A percentile compares a stretch with the other conserved stretches of the same genome.
phyloP scores from a whole-genome alignment of 2,888 invertebrate species.

The Ectropis crepuscularia region DNA sequence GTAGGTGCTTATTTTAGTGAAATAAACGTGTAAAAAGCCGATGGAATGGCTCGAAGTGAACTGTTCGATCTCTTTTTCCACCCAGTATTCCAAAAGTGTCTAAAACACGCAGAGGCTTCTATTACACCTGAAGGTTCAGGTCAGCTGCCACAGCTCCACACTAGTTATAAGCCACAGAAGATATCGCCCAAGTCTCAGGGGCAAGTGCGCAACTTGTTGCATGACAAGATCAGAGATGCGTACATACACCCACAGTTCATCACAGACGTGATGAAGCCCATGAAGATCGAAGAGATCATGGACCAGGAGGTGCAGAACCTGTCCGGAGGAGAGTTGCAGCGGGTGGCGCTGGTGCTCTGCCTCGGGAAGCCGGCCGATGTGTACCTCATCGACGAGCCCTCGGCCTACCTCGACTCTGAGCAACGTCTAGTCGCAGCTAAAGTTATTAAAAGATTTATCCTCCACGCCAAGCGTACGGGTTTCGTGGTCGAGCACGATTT shows the following conservation, averaged over 20 bases:
- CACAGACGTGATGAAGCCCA: constrained; percentile 99
- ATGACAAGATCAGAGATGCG: constrained; percentile 98
- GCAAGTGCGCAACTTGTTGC: constrained; percentile 95
- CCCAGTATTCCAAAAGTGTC: constrained; percentile 83
- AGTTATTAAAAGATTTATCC: constrained; percentile 98
- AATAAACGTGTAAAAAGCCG: constrained; percentile 55
- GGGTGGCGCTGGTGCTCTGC: constrained; percentile 98
- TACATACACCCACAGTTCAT: constrained; percentile 99
- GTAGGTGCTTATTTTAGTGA: constrained; percentile 63
- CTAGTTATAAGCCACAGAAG: constrained; percentile 99
- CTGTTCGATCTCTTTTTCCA: constrained; percentile 83
- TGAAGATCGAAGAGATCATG: constrained; percentile 98
- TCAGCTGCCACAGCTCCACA: constrained; percentile 95
- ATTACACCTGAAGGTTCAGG: constrained; percentile 80
- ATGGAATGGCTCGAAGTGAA: constrained; percentile 80
- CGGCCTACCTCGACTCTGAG: constrained; percentile 99
- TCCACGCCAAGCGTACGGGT: constrained; percentile 99
- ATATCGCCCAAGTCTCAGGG: constrained; percentile 99
- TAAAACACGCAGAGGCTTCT: constrained; percentile 77
- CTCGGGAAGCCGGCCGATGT: constrained; percentile 99
- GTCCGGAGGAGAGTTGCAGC: constrained; percentile 99
- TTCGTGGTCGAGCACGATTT: constrained; percentile 99
- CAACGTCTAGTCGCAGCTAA: constrained; percentile 99
- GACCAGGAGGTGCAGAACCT: constrained; percentile 99
- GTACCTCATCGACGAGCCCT: constrained; percentile 99